Conservation (phyloP, 2,888 invertebrate species). For the Byasa hedistus region DNA sequence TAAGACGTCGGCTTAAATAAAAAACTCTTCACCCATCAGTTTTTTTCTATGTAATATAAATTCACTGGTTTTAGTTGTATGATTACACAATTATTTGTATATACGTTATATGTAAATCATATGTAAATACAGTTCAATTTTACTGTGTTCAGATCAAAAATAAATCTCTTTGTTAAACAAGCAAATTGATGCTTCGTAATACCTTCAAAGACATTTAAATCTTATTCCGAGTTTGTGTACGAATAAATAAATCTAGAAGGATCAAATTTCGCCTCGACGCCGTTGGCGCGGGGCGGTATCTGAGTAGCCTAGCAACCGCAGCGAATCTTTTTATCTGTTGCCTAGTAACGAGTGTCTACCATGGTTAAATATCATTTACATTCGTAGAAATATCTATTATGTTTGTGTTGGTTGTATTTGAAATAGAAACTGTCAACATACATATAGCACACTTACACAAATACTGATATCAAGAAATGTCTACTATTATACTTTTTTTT, state of each 20-base stretch:
- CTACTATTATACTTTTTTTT: no score
- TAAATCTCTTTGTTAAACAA: not conserved
- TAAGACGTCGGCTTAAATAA: no score
- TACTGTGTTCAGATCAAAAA: not conserved
- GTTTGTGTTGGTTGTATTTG: not conserved
- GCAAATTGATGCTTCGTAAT: not conserved
- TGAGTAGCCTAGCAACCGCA: constrained; percentile 3
- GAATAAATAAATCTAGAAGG: constrained; percentile 11
- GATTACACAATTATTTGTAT: no score
- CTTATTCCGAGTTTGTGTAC: not conserved
- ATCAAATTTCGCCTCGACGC: not conserved
- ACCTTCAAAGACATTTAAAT: constrained; percentile 10
- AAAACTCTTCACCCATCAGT: no score
- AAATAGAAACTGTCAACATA: no score
- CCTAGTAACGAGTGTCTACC: constrained; percentile 3
- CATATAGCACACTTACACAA: no score
- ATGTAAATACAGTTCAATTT: not conserved
- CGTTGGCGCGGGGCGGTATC: not conserved
- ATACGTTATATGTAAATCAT: no score
- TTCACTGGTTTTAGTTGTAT: no score
- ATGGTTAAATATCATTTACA: not conserved
- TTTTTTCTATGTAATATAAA: no score
- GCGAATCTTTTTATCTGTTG: constrained; percentile 4
- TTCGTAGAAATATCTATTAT: not conserved
- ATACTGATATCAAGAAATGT: no score